Conservation (phyloP, 2,797 vertebrate species). For the Chelon labrosus region DNA sequence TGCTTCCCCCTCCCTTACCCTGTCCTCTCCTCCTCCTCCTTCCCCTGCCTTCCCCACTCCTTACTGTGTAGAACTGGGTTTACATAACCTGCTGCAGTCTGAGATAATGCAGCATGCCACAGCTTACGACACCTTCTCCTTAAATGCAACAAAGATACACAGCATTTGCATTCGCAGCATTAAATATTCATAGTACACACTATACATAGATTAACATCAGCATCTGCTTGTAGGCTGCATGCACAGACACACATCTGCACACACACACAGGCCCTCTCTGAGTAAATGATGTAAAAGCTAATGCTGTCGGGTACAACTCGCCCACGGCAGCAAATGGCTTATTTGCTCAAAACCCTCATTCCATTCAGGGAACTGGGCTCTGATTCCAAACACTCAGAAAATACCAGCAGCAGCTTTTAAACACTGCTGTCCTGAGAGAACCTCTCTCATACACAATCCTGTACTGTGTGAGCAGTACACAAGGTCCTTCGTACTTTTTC, state of each 20-base stretch:
- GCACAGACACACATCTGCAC: too few species aligned
- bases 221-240: constrained; percentile 3
- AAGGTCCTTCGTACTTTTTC: constrained; percentile 12
- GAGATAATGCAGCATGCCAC: constrained; percentile 69
- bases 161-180: constrained; percentile 35
- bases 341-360: constrained; percentile 21
- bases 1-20: constrained; percentile 29
- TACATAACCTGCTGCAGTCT: constrained; percentile 83
- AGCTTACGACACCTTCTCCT: constrained; percentile 27
- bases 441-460: neutral
- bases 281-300: constrained; percentile 1
- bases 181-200: constrained; percentile 31
- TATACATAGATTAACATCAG: constrained; percentile 31
- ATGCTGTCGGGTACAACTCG: constrained; percentile 10
- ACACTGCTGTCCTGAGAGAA: constrained; percentile 16
- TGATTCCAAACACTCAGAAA: constrained; percentile 11
- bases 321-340: constrained; percentile 18
- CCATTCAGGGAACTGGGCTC: neutral
- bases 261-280: constrained; percentile 1
- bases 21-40: constrained; percentile 4
- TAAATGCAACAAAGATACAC: constrained; percentile 33
- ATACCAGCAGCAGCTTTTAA: constrained; percentile 10
- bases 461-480: neutral
- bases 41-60: constrained; percentile 30
- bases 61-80: constrained; percentile 64